These are phyloP conservation scores for Malacoraja senta DNA, from an alignment of 2,797 vertebrate species.

Conservation along the genomic window DNA sequence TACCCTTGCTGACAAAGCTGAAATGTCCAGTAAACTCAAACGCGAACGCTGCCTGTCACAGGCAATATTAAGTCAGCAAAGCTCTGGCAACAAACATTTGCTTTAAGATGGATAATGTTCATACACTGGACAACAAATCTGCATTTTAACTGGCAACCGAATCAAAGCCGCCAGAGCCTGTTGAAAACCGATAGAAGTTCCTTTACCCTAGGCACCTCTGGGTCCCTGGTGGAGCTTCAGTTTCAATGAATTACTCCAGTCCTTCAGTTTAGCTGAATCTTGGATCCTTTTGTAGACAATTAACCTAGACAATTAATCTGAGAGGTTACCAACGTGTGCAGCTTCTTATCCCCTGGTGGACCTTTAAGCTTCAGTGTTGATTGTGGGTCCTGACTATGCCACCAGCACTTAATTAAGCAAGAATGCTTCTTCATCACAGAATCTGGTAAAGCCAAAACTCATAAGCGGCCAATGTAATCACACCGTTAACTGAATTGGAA, in stretches of 20 bases:
- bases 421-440: conserved; percentile 50
- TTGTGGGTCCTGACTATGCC: conserved; percentile 44
- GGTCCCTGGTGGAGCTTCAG: conserved; percentile 37
- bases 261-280: conserved; percentile 43
- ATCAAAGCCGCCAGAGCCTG: conserved; percentile 48
- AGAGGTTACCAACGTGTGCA: conserved; percentile 45
- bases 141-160: conserved; percentile 52
- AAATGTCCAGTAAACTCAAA: conserved; percentile 28
- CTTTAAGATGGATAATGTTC: conserved; percentile 38
- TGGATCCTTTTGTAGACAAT: conserved; percentile 46
- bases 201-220: conserved; percentile 41
- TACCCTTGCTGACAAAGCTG: conserved; percentile 28
- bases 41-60: conserved; percentile 18
- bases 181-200: conserved; percentile 46
- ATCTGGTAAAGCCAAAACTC: conserved; percentile 49
- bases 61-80: conserved; percentile 27
- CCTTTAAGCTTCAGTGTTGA: conserved; percentile 42
- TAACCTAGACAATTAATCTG: conserved; percentile 54
- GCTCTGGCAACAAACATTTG: conserved; percentile 36
- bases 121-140: conserved; percentile 49
- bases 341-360: conserved; percentile 45
- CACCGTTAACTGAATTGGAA: conserved; percentile 42
- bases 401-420: conserved; percentile 47
- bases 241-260: conserved; percentile 39
- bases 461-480: conserved; percentile 48